Evolutionary conservation across 1,140 invertebrate genomes (phyloP), one percentile per base, ranked within the genome.

Genomic region (Grapholita molesta): DNA sequence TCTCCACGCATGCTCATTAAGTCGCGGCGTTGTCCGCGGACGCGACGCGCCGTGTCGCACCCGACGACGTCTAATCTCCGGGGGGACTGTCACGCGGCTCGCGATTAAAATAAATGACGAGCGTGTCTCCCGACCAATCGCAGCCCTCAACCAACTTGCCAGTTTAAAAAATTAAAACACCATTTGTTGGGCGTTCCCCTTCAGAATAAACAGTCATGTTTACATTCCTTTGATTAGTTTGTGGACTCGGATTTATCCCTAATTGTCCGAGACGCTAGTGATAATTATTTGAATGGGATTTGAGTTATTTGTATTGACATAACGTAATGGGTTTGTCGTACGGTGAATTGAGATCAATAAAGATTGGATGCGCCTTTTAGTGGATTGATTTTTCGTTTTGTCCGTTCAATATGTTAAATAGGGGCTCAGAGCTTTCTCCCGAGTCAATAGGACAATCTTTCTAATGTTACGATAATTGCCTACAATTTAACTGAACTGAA

Each of bases 121-220:
- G 77, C 76, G 76, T 76, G 65, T 71, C 75, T 23, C 75, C 15
- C 68, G 61, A 73, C 79, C 76, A 76, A 77, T 77, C 69, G 64
- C 74, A 67, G 74, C 70, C 69, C 28, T 30, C 57, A 21, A n/a
- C 55, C 69, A 76, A 81, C 84, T 86, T 86, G 80, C 80, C 85
- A 84, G 82, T 87, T 84, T 88, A 89, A 89, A 87, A 88, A 86
- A 87, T 89, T 86, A 88, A 88, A 86, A 86, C 80, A 71, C 82
- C 72, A 88, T 88, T 83, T 84, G 82, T 80, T 75, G 82, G 81
- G 79, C 73, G 72, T 73, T 61, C 38, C 64, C 80, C 82, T 84
- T 85, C 76, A 83, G 69, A 76, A 77, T 76, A 85, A 86, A 86
- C 85, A 85, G 52, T 61, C 11, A 67, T 85, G 82, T 86, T 86